These are phyloP conservation scores for Fringilla coelebs DNA, from an alignment of 2,797 vertebrate genomes.

Conservation along the genomic window DNA sequence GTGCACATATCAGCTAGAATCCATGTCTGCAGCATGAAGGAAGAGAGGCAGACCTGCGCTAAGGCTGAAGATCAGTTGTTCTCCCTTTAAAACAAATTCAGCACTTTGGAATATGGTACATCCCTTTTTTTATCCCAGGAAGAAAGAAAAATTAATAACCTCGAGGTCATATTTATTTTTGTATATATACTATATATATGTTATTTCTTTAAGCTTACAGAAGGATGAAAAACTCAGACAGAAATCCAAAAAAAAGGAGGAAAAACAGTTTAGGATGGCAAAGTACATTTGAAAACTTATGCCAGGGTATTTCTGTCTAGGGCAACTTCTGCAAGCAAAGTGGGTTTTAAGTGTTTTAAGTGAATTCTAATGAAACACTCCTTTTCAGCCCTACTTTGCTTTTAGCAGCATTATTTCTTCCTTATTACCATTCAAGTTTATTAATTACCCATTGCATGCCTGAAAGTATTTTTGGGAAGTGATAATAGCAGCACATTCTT, in stretches of 20 bases:
- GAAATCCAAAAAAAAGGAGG: neutral
- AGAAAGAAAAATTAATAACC: neutral
- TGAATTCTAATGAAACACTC: neutral
- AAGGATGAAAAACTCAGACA: neutral
- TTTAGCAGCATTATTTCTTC: slow-evolving; percentile 19
- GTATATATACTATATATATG: neutral
- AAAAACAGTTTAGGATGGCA: neutral
- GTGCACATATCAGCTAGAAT: neutral
- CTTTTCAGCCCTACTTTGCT: neutral
- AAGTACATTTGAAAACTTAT: neutral
- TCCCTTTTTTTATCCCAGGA: neutral
- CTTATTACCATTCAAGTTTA: slow-evolving; percentile 40
- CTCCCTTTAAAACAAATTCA: neutral
- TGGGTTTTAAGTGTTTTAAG: neutral
- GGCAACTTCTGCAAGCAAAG: neutral
- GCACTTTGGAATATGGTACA: neutral
- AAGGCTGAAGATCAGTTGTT: neutral
- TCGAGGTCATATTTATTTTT: neutral
- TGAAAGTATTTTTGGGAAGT: slow-evolving; percentile 48
- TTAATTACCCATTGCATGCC: slow-evolving; percentile 27
- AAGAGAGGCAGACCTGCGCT: neutral
- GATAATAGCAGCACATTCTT: slow-evolving; percentile 3
- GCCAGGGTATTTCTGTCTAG: neutral
- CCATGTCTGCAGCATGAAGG: fast-evolving
- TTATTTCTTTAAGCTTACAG: neutral